Base-by-base conservation (phyloP, 2,888 invertebrate species). In the Lordiphosa fenestrarum region DNA sequence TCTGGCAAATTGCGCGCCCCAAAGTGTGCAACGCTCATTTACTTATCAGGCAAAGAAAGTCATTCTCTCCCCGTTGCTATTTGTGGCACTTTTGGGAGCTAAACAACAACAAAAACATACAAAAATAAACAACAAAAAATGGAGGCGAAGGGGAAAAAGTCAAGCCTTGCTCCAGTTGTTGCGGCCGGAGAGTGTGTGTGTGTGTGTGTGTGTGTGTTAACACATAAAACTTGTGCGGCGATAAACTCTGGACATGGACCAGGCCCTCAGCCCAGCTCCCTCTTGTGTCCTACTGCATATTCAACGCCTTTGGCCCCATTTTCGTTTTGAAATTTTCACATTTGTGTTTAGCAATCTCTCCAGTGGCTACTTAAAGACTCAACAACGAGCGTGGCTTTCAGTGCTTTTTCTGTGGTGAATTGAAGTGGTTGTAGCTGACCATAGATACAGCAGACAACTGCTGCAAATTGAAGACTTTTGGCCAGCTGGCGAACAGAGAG, bases 71-170 rank as follows among this genome's bases (percentile, higher is more conserved):
- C 13, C 39, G 33, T 37, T 12, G 19, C 25, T 59, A 65, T 75
- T 78, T 82, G 75, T 78, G 58, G 71, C 62, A 63, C 83, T 68
- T 82, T 65, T 59, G 83, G 74, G 75, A 74, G 80, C 68, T 51
- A 65, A 74, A 68, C 59, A 42, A 48, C 15, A 48, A 46, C 64
- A 62, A 49, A 53, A 38, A 2, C 19, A n/a, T 30, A 21, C 7
- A 44, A 38, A 49, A 19, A 50, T 21, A 49, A 25, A 12, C 12
- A 4, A 10, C 12, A 6, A 30, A 13, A 42, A 30, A 42, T 9
- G 5, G 9, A 9, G 39, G 19, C 12, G 30, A 13, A 15, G 42
- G 30, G 44, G 30, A 25, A 41, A 68, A 48, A 61, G 63, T 47
- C 64, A 64, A 58, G 54, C 48, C 54, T 55, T 47, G 48, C 37